These are phyloP conservation scores for Laticauda laticaudata DNA, from an alignment of 2,113 vertebrate genomes.

Conservation along the genomic window DNA sequence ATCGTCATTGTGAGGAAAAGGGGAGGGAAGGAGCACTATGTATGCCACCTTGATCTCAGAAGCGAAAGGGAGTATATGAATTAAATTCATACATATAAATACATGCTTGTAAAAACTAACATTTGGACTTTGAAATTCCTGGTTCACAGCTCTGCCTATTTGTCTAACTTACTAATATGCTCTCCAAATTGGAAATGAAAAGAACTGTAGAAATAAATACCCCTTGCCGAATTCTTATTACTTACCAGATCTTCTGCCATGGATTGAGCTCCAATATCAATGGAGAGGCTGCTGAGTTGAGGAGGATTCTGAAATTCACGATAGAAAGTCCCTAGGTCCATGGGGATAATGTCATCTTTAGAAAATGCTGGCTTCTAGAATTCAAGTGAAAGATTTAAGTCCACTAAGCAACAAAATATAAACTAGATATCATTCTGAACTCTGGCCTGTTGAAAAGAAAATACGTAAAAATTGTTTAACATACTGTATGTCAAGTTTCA, in stretches of 20 bases:
- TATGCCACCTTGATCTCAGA: background rate
- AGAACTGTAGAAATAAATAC: background rate
- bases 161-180: background rate
- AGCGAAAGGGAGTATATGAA: background rate
- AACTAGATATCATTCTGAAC: background rate
- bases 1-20: background rate
- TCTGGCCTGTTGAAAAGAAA: background rate
- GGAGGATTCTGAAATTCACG: slow-evolving; percentile 98
- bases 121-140: background rate
- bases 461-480: background rate
- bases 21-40: background rate
- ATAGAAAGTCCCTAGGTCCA: slow-evolving; percentile 98
- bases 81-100: background rate
- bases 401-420: background rate
- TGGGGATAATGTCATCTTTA: slow-evolving; percentile 95
- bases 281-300: slow-evolving; percentile 92
- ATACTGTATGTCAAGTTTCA: background rate
- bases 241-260: slow-evolving; percentile 98
- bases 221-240: background rate
- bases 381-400: slow-evolving; percentile 39
- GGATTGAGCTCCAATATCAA: slow-evolving; percentile 93
- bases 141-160: background rate
- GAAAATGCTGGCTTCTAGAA: slow-evolving; percentile 96
- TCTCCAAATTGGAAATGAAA: background rate
- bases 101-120: background rate